These are phyloP conservation scores for Vollenhovia emeryi DNA, from an alignment of 1,140 invertebrate genomes.

Conservation along the genomic window DNA sequence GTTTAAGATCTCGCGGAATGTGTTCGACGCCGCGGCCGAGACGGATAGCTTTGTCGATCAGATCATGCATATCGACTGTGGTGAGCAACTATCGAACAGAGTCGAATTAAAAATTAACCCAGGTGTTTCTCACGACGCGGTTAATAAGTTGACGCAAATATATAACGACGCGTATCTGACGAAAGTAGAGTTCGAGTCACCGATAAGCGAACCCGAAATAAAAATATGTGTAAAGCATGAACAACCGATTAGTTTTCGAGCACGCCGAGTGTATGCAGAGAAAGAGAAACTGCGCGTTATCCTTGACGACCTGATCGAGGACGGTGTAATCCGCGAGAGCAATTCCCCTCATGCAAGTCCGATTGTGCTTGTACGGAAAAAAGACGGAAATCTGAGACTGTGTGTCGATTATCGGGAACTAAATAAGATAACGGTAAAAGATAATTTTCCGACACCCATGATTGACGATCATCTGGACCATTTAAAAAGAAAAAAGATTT, in stretches of 20 bases:
- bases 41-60: background rate
- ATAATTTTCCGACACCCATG: background rate
- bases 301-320: background rate
- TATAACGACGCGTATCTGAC: background rate
- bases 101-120: background rate
- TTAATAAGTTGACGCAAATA: background rate
- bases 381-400: background rate
- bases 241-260: constrained; percentile 8
- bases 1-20: background rate
- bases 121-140: background rate
- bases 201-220: background rate
- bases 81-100: background rate
- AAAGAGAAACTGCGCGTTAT: background rate
- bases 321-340: background rate
- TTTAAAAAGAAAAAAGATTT: constrained; percentile 5
- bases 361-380: background rate
- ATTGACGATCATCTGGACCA: constrained; percentile 28
- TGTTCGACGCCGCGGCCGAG: background rate
- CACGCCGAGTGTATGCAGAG: background rate
- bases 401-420: background rate
- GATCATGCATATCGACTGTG: constrained; percentile 3
- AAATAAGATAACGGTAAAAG: constrained; percentile 11
- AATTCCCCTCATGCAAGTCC: background rate
- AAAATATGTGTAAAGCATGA: background rate
- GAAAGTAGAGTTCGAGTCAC: too few species aligned